Percentiles rank a stretch among this genome's conserved stretches.
Conservation (phyloP, 1,140 invertebrate genomes). For the Meloidogyne exigua region DNA sequence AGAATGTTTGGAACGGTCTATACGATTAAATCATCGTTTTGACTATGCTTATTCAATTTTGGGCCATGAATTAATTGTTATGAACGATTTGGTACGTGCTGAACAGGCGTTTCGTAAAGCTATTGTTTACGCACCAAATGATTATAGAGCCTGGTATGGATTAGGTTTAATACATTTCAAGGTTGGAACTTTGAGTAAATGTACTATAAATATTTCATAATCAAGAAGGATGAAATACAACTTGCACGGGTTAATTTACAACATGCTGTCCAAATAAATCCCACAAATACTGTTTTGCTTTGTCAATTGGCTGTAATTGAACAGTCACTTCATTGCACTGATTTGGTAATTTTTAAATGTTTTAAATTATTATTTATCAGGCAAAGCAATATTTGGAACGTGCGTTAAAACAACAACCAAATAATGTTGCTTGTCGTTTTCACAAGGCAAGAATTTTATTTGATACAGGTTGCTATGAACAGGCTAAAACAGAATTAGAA, state of each 20-base stretch:
- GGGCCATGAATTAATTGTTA: constrained; percentile 92
- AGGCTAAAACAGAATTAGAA: constrained; percentile 88
- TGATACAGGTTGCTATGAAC: constrained; percentile 80
- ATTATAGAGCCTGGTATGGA: constrained; percentile 98
- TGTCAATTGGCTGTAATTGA: constrained; percentile 89
- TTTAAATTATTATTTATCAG: constrained; percentile 29
- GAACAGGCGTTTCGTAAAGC: constrained; percentile 89
- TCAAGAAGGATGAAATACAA: constrained; percentile 61
- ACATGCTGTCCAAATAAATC: constrained; percentile 86
- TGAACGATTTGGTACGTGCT: constrained; percentile 94
- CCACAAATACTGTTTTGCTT: constrained; percentile 84
- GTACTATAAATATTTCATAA: constrained; percentile 86
- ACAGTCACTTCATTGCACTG: constrained; percentile 47
- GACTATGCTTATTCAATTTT: constrained; percentile 93
- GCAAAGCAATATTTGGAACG: constrained; percentile 80
- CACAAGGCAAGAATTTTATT: constrained; percentile 91
- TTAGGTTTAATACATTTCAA: constrained; percentile 97
- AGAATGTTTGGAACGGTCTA: constrained; percentile 30
- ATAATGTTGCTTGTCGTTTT: constrained; percentile 92
- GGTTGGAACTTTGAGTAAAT: constrained; percentile 15
- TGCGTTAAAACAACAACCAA: constrained; percentile 82
- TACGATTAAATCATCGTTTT: constrained; percentile 81
- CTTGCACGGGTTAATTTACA: constrained; percentile 57
- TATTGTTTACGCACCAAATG: constrained; percentile 82
- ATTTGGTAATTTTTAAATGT: constrained; percentile 36